Percentiles rank a stretch among this genome's conserved stretches.
phyloP scores from a whole-genome alignment of 1,140 invertebrate genomes.

The Onthophagus taurus region DNA sequence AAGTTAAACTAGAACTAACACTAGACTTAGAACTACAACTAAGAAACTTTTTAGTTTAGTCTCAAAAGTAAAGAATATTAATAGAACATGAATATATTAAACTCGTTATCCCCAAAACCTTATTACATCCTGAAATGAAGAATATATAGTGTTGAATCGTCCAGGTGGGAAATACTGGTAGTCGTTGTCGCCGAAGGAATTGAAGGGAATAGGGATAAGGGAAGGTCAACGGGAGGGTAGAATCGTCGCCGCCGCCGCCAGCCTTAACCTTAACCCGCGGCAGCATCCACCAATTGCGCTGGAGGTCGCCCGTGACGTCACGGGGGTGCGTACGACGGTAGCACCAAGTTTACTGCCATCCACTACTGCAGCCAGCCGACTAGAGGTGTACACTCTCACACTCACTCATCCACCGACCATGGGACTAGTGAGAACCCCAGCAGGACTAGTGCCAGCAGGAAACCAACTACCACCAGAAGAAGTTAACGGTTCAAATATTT shows the following conservation, averaged over 20 bases:
- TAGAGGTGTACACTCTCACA: conserved; percentile 20
- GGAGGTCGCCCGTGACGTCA: conserved; percentile 31
- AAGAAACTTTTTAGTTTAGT: no score
- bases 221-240: conserved; percentile 8
- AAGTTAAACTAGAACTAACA: no score
- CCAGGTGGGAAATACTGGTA: no score
- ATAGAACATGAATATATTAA: no score
- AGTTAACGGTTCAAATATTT: conserved; percentile 34
- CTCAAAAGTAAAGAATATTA: no score
- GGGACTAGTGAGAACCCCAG: conserved; percentile 40
- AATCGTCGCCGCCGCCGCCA: conserved; percentile 33
- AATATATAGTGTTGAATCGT: no score
- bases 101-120: no score
- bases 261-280: conserved; percentile 42
- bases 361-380: neutral
- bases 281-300: conserved; percentile 36
- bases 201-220: conserved; percentile 4
- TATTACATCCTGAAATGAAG: no score
- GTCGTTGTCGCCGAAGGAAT: neutral
- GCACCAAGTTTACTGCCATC: conserved; percentile 14
- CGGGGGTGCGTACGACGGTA: conserved; percentile 21
- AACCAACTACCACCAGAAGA: conserved; percentile 38
- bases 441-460: conserved; percentile 39
- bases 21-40: no score
- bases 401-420: conserved; percentile 31